Evolutionary conservation across 92 coral and sea anemone genomes (phyloP).

Genomic region (Zoanthus sansibaricus): DNA sequence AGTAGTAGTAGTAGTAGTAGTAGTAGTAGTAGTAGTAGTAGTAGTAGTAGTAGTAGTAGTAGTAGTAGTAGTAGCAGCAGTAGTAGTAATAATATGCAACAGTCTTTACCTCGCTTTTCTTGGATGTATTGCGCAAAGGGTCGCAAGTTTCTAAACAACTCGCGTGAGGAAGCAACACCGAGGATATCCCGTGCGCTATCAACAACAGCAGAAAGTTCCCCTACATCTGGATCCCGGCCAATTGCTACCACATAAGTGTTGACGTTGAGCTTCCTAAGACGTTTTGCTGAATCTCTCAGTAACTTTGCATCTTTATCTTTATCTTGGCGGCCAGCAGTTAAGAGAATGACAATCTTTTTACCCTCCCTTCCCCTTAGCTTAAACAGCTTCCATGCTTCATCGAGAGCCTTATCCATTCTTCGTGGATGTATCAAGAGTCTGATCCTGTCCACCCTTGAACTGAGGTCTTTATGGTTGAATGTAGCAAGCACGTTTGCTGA

Average conservation of each 20-base stretch:
- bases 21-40: no score
- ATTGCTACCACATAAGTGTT: slow-evolving; percentile 67
- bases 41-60: background rate
- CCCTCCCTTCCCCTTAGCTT: slow-evolving; percentile 42
- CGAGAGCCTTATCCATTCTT: slow-evolving; percentile 73
- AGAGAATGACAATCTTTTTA: slow-evolving; percentile 58
- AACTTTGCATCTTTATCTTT: slow-evolving; percentile 47
- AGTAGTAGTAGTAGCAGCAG: background rate
- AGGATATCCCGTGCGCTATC: slow-evolving; percentile 64
- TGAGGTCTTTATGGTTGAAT: slow-evolving; percentile 43
- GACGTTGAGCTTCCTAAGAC: slow-evolving; percentile 50
- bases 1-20: no score
- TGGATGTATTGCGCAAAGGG: slow-evolving; percentile 20
- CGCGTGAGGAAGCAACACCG: slow-evolving; percentile 47
- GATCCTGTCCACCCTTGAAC: slow-evolving; percentile 54
- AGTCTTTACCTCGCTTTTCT: slow-evolving; percentile 17
- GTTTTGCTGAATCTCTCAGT: slow-evolving; percentile 50
- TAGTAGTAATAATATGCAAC: background rate
- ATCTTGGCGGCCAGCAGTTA: slow-evolving; percentile 72
- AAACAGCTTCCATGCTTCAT: slow-evolving; percentile 50
- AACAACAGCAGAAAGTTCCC: slow-evolving; percentile 56
- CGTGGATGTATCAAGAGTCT: slow-evolving; percentile 43
- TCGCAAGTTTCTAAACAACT: slow-evolving; percentile 19
- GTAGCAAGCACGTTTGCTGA: background rate
- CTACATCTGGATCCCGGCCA: slow-evolving; percentile 45